Conservation (phyloP, 2,797 vertebrate species). For the Schizothorax lantsangensis region DNA sequence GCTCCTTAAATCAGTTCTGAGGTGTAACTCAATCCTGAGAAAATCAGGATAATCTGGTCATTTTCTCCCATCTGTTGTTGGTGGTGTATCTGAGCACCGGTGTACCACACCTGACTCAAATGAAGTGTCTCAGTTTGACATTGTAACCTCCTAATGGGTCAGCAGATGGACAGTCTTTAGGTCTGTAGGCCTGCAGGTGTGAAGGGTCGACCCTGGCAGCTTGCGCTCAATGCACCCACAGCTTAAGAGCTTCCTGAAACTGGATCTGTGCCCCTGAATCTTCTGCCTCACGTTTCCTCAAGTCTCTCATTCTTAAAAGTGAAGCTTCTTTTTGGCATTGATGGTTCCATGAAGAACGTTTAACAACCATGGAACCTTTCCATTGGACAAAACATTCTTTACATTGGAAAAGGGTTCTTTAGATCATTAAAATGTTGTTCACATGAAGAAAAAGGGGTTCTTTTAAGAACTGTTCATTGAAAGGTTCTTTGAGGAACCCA, state of each 20-base stretch:
- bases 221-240: constrained; percentile 34
- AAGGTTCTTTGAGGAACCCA: no score
- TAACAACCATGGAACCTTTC: no score
- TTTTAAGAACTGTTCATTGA: no score
- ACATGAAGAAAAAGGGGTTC: no score
- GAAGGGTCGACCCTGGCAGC: constrained; percentile 54
- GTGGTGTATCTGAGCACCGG: not conserved
- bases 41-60: not conserved
- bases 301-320: not conserved
- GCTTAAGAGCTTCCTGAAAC: constrained; percentile 52
- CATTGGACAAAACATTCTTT: no score
- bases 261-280: constrained; percentile 45
- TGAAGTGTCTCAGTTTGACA: constrained; percentile 51
- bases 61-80: constrained; percentile 14
- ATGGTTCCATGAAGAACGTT: not conserved
- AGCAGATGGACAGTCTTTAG: constrained; percentile 41
- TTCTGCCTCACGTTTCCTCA: not conserved
- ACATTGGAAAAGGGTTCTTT: no score
- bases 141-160: constrained; percentile 44
- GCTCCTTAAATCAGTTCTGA: not conserved
- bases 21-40: not conserved
- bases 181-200: constrained; percentile 46
- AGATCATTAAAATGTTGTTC: no score
- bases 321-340: not conserved
- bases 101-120: constrained; percentile 14